Evolutionary conservation across 2,113 vertebrate genomes (phyloP).

Genomic region (Isurus oxyrinchus): DNA sequence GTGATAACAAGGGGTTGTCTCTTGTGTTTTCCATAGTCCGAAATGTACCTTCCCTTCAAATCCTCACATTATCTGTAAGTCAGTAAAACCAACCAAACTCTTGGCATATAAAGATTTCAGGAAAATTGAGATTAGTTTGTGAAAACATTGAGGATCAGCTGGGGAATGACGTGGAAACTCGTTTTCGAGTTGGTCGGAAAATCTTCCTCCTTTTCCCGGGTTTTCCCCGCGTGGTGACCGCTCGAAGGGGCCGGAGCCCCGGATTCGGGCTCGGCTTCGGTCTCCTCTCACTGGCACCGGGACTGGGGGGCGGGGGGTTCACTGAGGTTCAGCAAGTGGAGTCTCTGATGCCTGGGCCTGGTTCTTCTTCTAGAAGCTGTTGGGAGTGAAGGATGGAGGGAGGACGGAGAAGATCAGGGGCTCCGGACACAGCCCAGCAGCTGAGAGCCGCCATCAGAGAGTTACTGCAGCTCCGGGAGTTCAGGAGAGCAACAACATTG

Average conservation of each 20-base stretch:
- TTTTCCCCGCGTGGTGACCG: too few relatives aligned
- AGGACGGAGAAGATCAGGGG: too few relatives aligned
- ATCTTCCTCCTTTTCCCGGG: too few relatives aligned
- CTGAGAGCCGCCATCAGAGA: neutral
- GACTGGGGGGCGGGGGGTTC: neutral
- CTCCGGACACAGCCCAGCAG: neutral
- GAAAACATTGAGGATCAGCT: too few relatives aligned
- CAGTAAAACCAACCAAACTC: neutral
- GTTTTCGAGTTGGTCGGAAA: too few relatives aligned
- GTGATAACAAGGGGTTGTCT: too few relatives aligned
- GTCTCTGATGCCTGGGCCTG: neutral
- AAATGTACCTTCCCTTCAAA: too few relatives aligned
- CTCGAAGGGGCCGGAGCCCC: neutral
- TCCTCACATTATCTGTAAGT: neutral
- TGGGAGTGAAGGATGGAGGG: neutral
- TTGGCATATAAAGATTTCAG: neutral
- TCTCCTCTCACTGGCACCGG: neutral
- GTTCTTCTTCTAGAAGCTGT: neutral
- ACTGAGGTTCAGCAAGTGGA: neutral
- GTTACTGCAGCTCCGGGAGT: neutral
- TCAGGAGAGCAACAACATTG: neutral
- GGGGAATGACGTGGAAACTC: too few relatives aligned
- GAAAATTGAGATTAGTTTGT: neutral
- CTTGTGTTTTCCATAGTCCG: too few relatives aligned
- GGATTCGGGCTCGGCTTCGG: too few relatives aligned